Evolutionary conservation across 2,113 vertebrate genomes (phyloP).

Genomic region (Caracal caracal): DNA sequence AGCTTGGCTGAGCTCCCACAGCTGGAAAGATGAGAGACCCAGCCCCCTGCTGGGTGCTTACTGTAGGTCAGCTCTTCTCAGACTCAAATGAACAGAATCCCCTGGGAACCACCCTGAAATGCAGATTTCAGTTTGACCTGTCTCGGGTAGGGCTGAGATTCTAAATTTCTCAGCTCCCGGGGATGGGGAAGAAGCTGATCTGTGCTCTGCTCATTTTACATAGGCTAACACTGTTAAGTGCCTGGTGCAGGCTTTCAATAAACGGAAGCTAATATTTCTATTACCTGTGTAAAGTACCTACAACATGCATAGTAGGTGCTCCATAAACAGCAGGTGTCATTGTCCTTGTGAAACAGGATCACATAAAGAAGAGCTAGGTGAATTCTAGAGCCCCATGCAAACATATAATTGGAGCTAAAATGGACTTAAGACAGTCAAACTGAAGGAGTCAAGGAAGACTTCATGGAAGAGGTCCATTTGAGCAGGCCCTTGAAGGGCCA

Average conservation of each 20-base stretch:
- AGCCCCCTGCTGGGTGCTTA: rapidly evolving
- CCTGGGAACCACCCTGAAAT: background rate
- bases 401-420: background rate
- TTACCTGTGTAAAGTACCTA: background rate
- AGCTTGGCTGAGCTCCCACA: background rate
- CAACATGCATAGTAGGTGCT: background rate
- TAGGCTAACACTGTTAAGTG: rapidly evolving
- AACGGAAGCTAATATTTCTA: background rate
- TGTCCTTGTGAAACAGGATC: background rate
- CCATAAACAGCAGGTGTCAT: background rate
- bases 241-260: background rate
- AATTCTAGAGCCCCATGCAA: background rate
- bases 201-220: background rate
- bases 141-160: background rate
- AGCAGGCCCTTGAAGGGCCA: background rate
- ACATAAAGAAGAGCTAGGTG: background rate
- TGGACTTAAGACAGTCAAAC: background rate
- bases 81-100: background rate
- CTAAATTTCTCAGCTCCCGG: background rate
- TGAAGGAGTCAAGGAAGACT: background rate
- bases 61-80: background rate
- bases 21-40: background rate
- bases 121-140: background rate
- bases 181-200: background rate
- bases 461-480: background rate